A percentile compares a stretch with the other conserved stretches of the same genome.
Evolutionary conservation across 35 echinoderm and acorn worm genomes (phyloP).

Genomic region (Apostichopus parvimensis): DNA sequence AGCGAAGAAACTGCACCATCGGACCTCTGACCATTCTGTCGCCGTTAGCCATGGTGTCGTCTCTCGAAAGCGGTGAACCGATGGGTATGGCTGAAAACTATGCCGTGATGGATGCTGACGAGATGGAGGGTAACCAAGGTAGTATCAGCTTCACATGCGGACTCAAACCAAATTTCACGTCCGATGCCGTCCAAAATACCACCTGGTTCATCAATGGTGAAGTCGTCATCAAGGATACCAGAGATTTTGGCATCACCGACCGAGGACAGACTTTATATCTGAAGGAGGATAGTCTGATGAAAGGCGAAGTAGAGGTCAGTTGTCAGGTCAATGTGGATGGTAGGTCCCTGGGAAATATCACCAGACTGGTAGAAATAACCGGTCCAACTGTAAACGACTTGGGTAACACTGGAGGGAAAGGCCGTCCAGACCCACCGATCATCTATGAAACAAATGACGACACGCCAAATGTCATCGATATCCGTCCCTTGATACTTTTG

Average conservation of each 20-base stretch:
- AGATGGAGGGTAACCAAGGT: background rate
- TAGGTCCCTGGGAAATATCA: conserved; percentile 48
- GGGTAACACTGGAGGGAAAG: background rate
- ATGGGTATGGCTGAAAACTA: conserved; percentile 11
- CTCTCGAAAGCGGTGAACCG: conserved; percentile 5
- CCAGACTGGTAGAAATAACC: conserved; percentile 36
- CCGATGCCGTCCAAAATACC: conserved; percentile 13
- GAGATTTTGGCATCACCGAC: conserved; percentile 18
- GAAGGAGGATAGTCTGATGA: conserved; percentile 20
- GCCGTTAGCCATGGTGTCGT: conserved; percentile 8
- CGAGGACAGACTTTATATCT: conserved; percentile 29
- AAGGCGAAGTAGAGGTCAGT: conserved; percentile 28
- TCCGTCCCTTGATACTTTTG: conserved; percentile 43
- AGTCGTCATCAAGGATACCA: background rate
- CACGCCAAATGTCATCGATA: background rate
- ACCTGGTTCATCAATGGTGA: conserved; percentile 45
- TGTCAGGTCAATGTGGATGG: conserved; percentile 49
- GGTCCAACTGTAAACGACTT: background rate
- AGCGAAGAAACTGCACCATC: conserved; percentile 36
- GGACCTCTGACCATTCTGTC: conserved; percentile 44
- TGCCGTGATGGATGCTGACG: conserved; percentile 34
- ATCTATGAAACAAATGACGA: conserved; percentile 21
- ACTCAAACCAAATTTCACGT: conserved; percentile 35
- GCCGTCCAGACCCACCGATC: background rate
- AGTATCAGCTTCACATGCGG: conserved; percentile 46